Evolutionary conservation across 2,113 vertebrate genomes (phyloP).

Genomic region (Ochotona princeps): DNA sequence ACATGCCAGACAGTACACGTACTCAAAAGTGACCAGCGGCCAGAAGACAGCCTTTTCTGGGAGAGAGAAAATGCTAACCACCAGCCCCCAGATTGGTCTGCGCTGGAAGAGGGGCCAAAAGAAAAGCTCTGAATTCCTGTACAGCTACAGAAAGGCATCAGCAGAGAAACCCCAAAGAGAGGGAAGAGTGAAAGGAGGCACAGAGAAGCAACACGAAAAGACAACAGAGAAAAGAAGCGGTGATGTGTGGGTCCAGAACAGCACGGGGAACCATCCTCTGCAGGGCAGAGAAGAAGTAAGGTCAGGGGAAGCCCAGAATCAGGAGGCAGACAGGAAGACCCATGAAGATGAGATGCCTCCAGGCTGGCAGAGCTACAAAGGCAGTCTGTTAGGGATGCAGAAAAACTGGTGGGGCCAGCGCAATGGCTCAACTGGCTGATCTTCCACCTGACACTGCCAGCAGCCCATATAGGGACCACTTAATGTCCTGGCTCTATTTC

Average conservation of each 20-base stretch:
- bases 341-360: neutral
- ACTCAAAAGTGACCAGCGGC: too few relatives aligned
- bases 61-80: neutral
- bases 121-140: neutral
- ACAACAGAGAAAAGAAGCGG: neutral
- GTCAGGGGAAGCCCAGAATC: neutral
- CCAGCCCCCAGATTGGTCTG: neutral
- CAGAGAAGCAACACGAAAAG: neutral
- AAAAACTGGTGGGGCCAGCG: too few relatives aligned
- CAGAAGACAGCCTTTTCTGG: fast-evolving
- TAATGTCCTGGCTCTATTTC: too few relatives aligned
- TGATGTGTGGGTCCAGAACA: neutral
- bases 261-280: neutral
- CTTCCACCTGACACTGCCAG: too few relatives aligned
- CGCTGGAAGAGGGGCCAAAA: fast-evolving
- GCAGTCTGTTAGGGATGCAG: neutral
- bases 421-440: too few relatives aligned
- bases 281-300: neutral
- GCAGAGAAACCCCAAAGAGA: neutral
- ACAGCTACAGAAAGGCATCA: neutral
- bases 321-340: neutral
- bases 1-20: fast-evolving
- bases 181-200: neutral
- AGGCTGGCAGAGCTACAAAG: neutral
- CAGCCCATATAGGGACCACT: too few relatives aligned